Percentiles rank a stretch among this genome's conserved stretches.
phyloP scores from a whole-genome alignment of 2,888 invertebrate genomes.

The Dynastes maya region DNA sequence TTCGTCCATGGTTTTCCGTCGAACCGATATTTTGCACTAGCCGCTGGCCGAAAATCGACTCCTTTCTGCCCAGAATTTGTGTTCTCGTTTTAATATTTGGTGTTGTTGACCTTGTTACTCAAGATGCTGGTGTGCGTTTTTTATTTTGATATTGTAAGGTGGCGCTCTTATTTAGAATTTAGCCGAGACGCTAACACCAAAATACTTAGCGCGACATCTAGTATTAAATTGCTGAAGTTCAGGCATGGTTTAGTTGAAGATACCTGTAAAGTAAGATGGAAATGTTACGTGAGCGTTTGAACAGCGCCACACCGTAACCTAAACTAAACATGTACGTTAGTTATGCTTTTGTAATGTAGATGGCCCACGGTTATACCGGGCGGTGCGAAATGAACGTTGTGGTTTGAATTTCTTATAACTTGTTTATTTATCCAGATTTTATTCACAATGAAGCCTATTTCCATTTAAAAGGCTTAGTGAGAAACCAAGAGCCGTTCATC shows the following conservation, averaged over 20 bases:
- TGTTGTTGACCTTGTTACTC: slow-evolving; percentile 70
- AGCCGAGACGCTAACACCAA: slow-evolving; percentile 18
- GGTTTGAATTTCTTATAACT: too few species aligned
- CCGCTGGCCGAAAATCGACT: slow-evolving; percentile 27
- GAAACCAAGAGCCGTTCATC: too few species aligned
- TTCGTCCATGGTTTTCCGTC: slow-evolving; percentile 36
- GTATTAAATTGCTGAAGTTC: background rate
- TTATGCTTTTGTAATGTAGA: too few species aligned
- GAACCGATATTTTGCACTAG: slow-evolving; percentile 19
- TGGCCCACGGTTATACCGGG: too few species aligned
- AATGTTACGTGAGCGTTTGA: background rate
- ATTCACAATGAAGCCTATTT: too few species aligned
- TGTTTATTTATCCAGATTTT: too few species aligned
- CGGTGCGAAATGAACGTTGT: too few species aligned
- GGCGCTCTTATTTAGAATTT: slow-evolving; percentile 50
- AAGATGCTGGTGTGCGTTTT: slow-evolving; percentile 68
- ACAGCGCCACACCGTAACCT: too few species aligned
- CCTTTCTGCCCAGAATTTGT: slow-evolving; percentile 42
- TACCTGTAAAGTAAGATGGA: background rate
- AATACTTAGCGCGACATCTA: background rate
- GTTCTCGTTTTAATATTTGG: slow-evolving; percentile 58
- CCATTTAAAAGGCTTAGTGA: too few species aligned
- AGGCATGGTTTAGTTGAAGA: background rate
- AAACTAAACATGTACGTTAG: too few species aligned
- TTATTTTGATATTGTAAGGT: slow-evolving; percentile 61